These are phyloP conservation scores for Siniperca knerii DNA, from an alignment of 2,113 vertebrate genomes.

Conservation along the genomic window DNA sequence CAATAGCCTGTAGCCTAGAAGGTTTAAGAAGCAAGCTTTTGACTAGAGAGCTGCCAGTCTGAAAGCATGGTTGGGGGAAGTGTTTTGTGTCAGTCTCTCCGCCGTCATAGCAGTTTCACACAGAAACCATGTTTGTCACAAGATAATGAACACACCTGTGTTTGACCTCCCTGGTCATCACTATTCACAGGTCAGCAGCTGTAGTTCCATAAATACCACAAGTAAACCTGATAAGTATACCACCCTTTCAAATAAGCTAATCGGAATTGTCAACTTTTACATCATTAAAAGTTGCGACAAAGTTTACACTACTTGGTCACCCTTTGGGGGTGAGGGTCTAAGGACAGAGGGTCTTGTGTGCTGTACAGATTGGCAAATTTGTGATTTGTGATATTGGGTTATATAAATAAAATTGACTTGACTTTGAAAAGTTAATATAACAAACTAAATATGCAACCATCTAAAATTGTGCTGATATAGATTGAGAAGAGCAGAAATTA, in stretches of 20 bases:
- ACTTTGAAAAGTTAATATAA: conserved; percentile 1
- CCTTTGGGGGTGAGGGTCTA: too few relatives aligned
- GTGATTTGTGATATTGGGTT: too few relatives aligned
- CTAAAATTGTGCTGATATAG: background rate
- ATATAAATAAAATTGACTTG: too few relatives aligned
- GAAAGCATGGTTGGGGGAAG: background rate
- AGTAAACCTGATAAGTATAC: conserved; percentile 6
- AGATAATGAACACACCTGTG: conserved; percentile 40
- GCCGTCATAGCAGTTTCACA: background rate
- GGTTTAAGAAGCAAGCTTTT: conserved; percentile 17
- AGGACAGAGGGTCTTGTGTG: too few relatives aligned
- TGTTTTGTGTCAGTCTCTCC: conserved; percentile 10
- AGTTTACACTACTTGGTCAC: background rate
- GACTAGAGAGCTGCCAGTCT: conserved; percentile 22
- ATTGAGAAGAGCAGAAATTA: background rate
- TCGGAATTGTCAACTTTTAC: background rate
- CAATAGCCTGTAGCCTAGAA: background rate
- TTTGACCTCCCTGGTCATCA: conserved; percentile 30
- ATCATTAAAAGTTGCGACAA: background rate
- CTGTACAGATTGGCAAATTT: too few relatives aligned
- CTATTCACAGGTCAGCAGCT: conserved; percentile 27
- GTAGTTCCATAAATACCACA: conserved; percentile 15
- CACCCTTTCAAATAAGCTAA: background rate
- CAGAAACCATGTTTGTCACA: conserved; percentile 3
- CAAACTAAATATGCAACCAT: background rate